Conservation (phyloP, 2,888 invertebrate genomes). For the Germaria angustata region DNA sequence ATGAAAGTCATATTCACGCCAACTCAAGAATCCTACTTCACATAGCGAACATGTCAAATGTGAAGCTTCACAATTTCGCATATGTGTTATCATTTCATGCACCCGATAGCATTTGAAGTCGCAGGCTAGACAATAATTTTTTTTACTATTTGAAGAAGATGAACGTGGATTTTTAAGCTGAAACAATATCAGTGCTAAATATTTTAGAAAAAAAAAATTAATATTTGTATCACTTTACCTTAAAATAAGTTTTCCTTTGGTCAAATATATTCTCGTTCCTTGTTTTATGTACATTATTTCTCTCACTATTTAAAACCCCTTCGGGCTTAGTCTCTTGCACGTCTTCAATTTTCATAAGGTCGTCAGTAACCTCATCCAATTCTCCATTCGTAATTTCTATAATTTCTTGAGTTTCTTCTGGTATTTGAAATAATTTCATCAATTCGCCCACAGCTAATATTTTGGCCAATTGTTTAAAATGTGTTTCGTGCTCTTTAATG, state of each 20-base stretch:
- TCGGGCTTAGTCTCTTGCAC: background rate
- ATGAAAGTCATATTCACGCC: constrained; percentile 78
- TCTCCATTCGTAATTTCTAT: constrained; percentile 45
- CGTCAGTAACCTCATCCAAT: constrained; percentile 10
- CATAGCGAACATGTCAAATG: constrained; percentile 77
- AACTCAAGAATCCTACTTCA: constrained; percentile 76
- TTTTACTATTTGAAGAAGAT: constrained; percentile 75
- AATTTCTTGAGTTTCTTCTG: constrained; percentile 63
- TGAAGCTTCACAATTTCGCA: constrained; percentile 74
- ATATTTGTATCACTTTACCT: constrained; percentile 67
- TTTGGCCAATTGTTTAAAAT: constrained; percentile 76
- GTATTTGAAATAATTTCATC: constrained; percentile 73
- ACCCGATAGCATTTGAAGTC: constrained; percentile 80
- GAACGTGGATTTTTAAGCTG: constrained; percentile 74
- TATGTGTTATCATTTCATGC: constrained; percentile 78
- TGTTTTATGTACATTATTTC: background rate
- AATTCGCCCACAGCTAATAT: constrained; percentile 76
- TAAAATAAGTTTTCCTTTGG: constrained; percentile 77
- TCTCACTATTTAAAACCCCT: background rate
- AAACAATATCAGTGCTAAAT: background rate
- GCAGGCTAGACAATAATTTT: constrained; percentile 79
- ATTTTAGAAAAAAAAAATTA: background rate
- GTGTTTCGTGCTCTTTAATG: constrained; percentile 75
- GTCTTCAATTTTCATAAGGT: constrained; percentile 15
- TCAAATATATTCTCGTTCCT: constrained; percentile 72